Conservation (phyloP, 1,140 invertebrate species). For the Agrilus planipennis region DNA sequence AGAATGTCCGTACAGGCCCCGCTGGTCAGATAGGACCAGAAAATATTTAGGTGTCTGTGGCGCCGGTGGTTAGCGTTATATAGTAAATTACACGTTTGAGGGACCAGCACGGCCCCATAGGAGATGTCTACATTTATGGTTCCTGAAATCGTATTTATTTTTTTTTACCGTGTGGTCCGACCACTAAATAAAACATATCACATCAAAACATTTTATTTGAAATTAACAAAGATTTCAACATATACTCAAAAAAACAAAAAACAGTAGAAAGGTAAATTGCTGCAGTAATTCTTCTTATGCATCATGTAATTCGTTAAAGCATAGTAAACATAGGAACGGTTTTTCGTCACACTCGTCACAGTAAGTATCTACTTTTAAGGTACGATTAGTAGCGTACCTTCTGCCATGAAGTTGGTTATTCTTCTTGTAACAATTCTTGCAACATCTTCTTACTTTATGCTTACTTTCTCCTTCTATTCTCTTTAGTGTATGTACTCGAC, state of each 20-base stretch:
- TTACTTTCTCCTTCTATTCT: neutral
- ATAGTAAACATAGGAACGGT: neutral
- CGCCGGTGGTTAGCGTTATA: too few species aligned
- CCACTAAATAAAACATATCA: too few species aligned
- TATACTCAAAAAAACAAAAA: too few species aligned
- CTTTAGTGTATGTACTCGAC: neutral
- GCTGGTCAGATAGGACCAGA: neutral
- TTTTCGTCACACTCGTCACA: neutral
- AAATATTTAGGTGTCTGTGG: neutral
- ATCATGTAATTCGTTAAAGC: neutral
- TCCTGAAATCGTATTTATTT: too few species aligned
- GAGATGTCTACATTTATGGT: too few species aligned
- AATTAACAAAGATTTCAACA: too few species aligned
- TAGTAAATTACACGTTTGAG: too few species aligned
- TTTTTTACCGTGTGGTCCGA: too few species aligned
- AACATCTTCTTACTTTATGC: neutral
- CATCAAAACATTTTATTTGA: too few species aligned
- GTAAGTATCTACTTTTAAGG: neutral
- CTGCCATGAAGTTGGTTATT: neutral
- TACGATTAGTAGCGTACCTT: neutral
- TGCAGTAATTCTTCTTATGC: neutral
- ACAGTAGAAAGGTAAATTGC: too few species aligned
- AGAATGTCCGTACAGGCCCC: neutral
- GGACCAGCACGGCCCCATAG: constrained; percentile 1
- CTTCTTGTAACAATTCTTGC: neutral